Conservation (phyloP, 2,888 invertebrate genomes). For the Amphipyra tragopoginis region DNA sequence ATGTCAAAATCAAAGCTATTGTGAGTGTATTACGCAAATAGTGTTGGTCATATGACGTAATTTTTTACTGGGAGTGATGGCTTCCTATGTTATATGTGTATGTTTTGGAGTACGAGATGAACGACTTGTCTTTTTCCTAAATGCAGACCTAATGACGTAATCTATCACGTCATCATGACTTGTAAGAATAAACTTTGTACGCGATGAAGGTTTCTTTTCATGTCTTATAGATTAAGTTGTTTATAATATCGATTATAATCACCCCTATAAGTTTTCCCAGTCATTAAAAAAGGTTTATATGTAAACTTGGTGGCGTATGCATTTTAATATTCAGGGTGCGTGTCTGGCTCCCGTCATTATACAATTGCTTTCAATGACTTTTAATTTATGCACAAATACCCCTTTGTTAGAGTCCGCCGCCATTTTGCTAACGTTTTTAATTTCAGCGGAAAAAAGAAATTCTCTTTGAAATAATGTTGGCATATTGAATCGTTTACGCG, state of each 20-base stretch:
- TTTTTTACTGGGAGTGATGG: too few species aligned
- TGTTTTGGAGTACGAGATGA: too few species aligned
- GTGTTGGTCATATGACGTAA: too few species aligned
- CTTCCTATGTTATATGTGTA: too few species aligned
- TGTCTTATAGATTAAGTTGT: neutral
- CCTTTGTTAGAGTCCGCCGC: conserved; percentile 41
- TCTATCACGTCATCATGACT: too few species aligned
- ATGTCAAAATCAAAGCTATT: too few species aligned
- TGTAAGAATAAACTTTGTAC: too few species aligned
- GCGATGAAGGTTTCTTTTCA: too few species aligned
- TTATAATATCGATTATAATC: neutral
- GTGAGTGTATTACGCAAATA: too few species aligned
- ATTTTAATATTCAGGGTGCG: conserved; percentile 44
- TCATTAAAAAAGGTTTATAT: conserved; percentile 17
- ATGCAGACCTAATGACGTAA: too few species aligned
- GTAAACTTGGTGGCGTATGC: conserved; percentile 23
- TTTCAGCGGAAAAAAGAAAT: conserved; percentile 35
- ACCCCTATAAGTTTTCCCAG: neutral
- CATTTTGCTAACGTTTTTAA: conserved; percentile 47
- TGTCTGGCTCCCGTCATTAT: conserved; percentile 43
- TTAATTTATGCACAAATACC: conserved; percentile 59
- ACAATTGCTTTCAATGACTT: conserved; percentile 56
- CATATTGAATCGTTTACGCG: conserved; percentile 24
- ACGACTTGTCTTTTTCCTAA: too few species aligned
- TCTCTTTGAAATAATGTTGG: conserved; percentile 31